These are phyloP conservation scores for Macrobrachium nipponense DNA, from an alignment of 1,140 invertebrate genomes.

Conservation along the genomic window DNA sequence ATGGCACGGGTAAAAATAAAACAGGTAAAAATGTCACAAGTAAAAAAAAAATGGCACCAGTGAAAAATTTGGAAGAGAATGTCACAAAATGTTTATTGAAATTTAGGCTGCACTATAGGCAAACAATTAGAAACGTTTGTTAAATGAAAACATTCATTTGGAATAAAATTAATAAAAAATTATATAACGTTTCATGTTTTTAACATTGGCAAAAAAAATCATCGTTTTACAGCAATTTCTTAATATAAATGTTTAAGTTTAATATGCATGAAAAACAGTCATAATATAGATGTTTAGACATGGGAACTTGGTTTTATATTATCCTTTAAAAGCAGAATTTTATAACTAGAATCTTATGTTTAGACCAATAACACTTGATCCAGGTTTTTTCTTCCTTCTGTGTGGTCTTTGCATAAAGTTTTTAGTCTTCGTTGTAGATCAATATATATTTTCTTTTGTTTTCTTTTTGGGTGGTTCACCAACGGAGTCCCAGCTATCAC, in stretches of 20 bases:
- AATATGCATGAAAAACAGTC: background rate
- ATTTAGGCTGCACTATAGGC: background rate
- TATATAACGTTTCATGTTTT: background rate
- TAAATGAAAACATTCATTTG: too few species aligned
- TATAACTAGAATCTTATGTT: slow-evolving; percentile 29
- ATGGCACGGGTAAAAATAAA: background rate
- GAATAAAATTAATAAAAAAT: too few species aligned
- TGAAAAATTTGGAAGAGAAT: background rate
- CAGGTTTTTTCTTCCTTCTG: background rate
- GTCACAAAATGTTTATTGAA: background rate
- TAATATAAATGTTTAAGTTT: background rate
- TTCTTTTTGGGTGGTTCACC: background rate
- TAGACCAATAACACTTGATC: slow-evolving; percentile 10
- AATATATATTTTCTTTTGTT: slow-evolving; percentile 1
- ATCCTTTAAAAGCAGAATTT: slow-evolving; percentile 10
- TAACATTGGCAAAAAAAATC: background rate
- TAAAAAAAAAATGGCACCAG: background rate
- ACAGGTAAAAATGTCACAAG: background rate
- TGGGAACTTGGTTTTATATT: slow-evolving; percentile 13
- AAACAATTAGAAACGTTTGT: too few species aligned
- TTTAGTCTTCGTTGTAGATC: slow-evolving; percentile 27
- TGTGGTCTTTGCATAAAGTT: background rate
- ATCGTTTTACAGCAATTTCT: background rate
- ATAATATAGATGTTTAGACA: background rate
- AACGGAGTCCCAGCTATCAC: background rate